phyloP scores from a whole-genome alignment of 23 tunicate genomes.

The Clavelina lepadiformis region DNA sequence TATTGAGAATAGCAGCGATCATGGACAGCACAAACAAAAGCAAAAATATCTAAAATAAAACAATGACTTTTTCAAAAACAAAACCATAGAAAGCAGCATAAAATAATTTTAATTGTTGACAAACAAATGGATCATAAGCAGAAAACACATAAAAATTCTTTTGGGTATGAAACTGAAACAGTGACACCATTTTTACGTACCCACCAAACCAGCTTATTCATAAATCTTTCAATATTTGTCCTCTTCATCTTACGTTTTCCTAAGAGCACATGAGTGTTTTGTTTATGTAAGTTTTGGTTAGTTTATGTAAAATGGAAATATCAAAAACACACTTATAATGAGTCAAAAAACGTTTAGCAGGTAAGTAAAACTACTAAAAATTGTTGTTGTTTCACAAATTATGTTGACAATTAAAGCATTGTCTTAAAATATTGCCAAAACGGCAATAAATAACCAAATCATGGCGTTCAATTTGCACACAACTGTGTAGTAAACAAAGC shows the following conservation, averaged over 20 bases:
- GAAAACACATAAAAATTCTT: no score
- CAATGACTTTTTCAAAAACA: background rate
- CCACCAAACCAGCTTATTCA: slow-evolving; percentile 93
- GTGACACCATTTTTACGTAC: slow-evolving; percentile 44
- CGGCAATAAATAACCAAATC: no score
- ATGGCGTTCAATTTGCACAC: no score
- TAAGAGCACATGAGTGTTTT: no score
- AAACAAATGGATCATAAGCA: background rate
- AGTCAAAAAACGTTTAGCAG: background rate
- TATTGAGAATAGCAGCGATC: slow-evolving; percentile 66
- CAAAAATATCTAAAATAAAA: slow-evolving; percentile 60
- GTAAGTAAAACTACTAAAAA: no score
- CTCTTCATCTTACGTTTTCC: slow-evolving; percentile 78
- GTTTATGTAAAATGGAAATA: background rate
- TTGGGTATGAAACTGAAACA: no score
- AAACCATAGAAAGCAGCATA: background rate
- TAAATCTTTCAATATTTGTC: slow-evolving; percentile 83
- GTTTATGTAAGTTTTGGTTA: background rate
- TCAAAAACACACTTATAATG: background rate
- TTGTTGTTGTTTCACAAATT: no score
- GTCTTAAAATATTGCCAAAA: no score
- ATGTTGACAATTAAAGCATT: no score
- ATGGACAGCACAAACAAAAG: slow-evolving; percentile 47
- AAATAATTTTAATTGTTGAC: background rate
- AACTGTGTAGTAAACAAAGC: no score